Evolutionary conservation across 2,888 invertebrate genomes (phyloP), one percentile per base, ranked within the genome.

Genomic region (Drosophila anomalata): DNA sequence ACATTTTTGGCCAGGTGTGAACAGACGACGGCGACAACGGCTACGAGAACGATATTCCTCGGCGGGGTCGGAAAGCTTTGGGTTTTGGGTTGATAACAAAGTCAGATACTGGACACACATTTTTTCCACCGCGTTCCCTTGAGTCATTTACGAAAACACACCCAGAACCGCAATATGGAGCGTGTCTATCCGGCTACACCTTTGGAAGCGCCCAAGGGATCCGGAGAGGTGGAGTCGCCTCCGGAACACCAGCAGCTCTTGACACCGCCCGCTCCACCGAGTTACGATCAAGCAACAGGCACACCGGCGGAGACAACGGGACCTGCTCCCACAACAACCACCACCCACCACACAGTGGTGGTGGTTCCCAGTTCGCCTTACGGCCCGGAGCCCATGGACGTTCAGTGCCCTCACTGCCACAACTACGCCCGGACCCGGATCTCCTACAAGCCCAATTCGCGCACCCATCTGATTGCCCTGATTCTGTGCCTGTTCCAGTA

Each of bases 391-490:
- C 92, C 93, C 0, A 76, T 91, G 24, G 83, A 90, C 17, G 73
- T 92, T 2, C 80, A 90, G 24, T 94, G 94, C 68, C 93, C 92
- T 0, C 92, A 92, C 3, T 94, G 94, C 68, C 90, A 90, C 2
- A 91, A 91, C 2, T 91, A 88, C 31, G 90, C 93, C 26, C 83
- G 92, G 36, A 93, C 93, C 1, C 92, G 91, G 58, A 79, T 93
- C 1, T 85, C 87, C 73, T 81, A 78, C 42, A 92, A 89, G 62
- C 81, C 93, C 6, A 92, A 92, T 0, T 91, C 92, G 6, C 92
- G 92, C 57, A 94, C 94, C 0, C 94, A 94, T 87, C 78, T 94
- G 9, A 91, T 93, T 67, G 94, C 94, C 5, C 67, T 92, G 8
- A 50, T 93, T 0, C 89, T 94, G 12, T 94, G 93, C 76, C 54